Base-by-base conservation (phyloP, 2,797 vertebrate genomes). In the Helostoma temminkii region DNA sequence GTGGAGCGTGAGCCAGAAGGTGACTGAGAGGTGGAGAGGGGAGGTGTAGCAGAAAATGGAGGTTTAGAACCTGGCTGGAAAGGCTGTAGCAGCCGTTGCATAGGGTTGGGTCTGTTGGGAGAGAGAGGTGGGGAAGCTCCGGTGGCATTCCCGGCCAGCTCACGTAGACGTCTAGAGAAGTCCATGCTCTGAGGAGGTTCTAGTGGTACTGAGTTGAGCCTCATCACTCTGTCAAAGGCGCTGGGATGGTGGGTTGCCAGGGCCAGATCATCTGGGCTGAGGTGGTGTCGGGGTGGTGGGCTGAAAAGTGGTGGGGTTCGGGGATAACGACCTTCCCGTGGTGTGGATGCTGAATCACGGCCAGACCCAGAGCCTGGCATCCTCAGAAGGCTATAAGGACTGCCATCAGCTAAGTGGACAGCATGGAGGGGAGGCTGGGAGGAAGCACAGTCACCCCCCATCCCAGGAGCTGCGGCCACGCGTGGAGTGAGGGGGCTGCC, bases 181-280 rank as follows among this genome's bases (percentile, higher is more conserved):
- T 98, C 97, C 97, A 98, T 98, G 89, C 91, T 96, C 4, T 96
- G 96, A 72, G 97, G 96, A 65, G 97, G 93, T 88, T 99, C 97
- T 87, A 98, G 93, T 82, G 96, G 96, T 93, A 98, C 94, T 70
- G 97, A 96, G 92, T 98, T 99, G 86, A 99, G 95, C 93, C 97
- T 96, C 95, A 99, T 95, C 91, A 98, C 97, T 93, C 97, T 95
- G 93, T 99, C 97, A 90, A 98, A 99, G 93, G 97, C 97, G 96
- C 96, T 98, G 90, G 97, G 97, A 94, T 97, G 95, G 92, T 98
- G 97, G 91, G 98, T 96, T 84, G 96, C 97, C 93, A 99, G 94
- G 79, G 97, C 95, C 94, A 99, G 94, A 93, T 98, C 97, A 89
- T 99, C 97, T 0, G 97, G 96, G 93, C 97, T 98, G 91, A 99